A percentile compares a stretch with the other conserved stretches of the same genome.
phyloP scores from a whole-genome alignment of 2,113 vertebrate genomes.

The Nesoenas mayeri region DNA sequence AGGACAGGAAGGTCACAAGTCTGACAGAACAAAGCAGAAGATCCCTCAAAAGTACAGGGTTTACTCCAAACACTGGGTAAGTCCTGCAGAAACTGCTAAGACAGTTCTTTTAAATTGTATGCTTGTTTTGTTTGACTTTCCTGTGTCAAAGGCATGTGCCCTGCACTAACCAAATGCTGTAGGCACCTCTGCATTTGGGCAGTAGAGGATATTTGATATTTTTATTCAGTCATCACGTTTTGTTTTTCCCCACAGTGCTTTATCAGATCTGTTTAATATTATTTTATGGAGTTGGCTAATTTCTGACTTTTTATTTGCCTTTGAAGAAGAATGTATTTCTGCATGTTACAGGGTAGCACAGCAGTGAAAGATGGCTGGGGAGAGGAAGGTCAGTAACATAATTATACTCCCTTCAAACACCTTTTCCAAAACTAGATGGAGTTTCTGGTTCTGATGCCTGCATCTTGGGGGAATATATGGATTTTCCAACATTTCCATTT shows the following conservation, averaged over 20 bases:
- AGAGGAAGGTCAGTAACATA: background rate
- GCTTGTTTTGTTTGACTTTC: background rate
- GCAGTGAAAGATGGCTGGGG: background rate
- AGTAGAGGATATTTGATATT: background rate
- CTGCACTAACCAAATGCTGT: background rate
- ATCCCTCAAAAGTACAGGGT: background rate
- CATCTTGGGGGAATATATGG: background rate
- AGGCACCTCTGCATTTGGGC: background rate
- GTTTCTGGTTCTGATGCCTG: background rate
- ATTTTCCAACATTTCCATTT: background rate
- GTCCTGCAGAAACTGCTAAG: background rate
- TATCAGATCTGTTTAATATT: background rate
- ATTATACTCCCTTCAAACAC: background rate
- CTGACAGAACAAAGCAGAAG: background rate
- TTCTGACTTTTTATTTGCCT: background rate
- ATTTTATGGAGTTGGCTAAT: background rate
- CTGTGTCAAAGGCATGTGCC: background rate
- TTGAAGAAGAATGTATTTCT: background rate
- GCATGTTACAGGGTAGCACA: background rate
- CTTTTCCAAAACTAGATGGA: background rate
- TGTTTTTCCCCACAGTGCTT: background rate
- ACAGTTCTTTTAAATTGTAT: background rate
- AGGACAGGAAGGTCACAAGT: background rate
- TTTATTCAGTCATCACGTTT: background rate
- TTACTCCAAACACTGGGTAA: background rate